phyloP scores from a whole-genome alignment of 37 sponge, comb jelly and placozoan genomes.

The Petrosia ficiformis region DNA sequence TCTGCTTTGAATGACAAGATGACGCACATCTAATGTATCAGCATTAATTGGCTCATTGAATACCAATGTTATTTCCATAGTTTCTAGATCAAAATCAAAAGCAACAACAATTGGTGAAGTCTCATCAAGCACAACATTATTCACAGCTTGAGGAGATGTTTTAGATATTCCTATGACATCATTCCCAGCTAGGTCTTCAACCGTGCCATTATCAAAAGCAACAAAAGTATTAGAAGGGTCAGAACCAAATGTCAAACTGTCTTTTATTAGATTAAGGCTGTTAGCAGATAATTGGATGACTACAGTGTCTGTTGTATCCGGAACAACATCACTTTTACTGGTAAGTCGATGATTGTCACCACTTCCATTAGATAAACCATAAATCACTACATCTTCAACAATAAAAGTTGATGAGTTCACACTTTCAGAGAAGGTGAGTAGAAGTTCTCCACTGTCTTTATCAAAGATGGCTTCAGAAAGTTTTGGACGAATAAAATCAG shows the following conservation, averaged over 20 bases:
- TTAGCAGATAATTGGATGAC: constrained; percentile 35
- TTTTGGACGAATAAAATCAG: constrained; percentile 77
- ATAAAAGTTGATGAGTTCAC: constrained; percentile 58
- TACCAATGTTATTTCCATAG: constrained; percentile 52
- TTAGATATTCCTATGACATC: constrained; percentile 18
- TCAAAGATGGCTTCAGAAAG: constrained; percentile 60
- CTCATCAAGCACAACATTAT: constrained; percentile 42
- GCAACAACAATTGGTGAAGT: constrained; percentile 45
- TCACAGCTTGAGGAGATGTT: constrained; percentile 3
- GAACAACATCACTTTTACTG: constrained; percentile 21
- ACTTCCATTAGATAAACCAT: constrained; percentile 23
- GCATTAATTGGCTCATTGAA: constrained; percentile 81
- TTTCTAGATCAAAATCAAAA: constrained; percentile 63
- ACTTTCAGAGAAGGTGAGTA: constrained; percentile 73
- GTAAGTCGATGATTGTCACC: constrained; percentile 12
- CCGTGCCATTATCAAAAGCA: constrained; percentile 36
- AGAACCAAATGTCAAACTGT: constrained; percentile 44
- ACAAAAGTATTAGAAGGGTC: constrained; percentile 46
- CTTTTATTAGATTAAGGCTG: constrained; percentile 71
- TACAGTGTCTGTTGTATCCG: constrained; percentile 13
- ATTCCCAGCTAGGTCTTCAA: constrained; percentile 81
- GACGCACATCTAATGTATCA: constrained; percentile 64
- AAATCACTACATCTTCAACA: constrained; percentile 31
- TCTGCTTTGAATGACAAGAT: constrained; percentile 62
- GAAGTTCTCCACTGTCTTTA: constrained; percentile 46